Base-by-base conservation (phyloP, 2,888 invertebrate species). In the Zelleria hepariella region DNA sequence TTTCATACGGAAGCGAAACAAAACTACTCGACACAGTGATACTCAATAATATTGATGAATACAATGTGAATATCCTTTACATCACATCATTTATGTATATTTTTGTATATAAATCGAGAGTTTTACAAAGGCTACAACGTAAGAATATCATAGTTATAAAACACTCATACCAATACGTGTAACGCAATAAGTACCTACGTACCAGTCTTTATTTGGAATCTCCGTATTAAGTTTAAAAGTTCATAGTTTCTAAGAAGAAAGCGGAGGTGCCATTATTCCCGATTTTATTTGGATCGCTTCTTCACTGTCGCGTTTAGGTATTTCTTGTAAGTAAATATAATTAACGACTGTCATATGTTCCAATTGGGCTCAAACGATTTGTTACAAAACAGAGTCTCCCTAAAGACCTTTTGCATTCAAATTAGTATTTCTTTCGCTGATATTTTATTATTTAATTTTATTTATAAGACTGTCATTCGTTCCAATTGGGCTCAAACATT, bases 91-190 rank as follows among this genome's bases (percentile, higher is more conserved):
- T 82, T 80, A 82, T 86, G 86, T 87, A 85, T 86, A 86, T 86
- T 84, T 85, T 85, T 86, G 86, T 86, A 87, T 83, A 87, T 87
- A 86, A 80, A 80, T 81, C 76, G 72, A 77, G 73, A 75, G 72
- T 71, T 80, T 78, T 78, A 78, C 74, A 76, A 78, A 81, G 68
- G 77, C 74, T 77, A 75, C 74, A 70, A 73, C 82, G 82, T 83
- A 79, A 74, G 78, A 78, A 80, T 84, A 83, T 84, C 82, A 79
- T 76, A 75, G 72, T 69, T 74, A 73, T 67, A 74, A 62, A 66
- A 66, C 72, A 71, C 72, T 72, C 69, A 72, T 78, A 82, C 74
- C 74, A 74, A 75, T 75, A 68, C 71, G 20, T 24, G 15, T 49
- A 51, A 57, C 10, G 18, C 73, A 74, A 69, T 64, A 75, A 72